Evolutionary conservation across 2,888 invertebrate genomes (phyloP).

Genomic region (Margaritifera margaritifera): DNA sequence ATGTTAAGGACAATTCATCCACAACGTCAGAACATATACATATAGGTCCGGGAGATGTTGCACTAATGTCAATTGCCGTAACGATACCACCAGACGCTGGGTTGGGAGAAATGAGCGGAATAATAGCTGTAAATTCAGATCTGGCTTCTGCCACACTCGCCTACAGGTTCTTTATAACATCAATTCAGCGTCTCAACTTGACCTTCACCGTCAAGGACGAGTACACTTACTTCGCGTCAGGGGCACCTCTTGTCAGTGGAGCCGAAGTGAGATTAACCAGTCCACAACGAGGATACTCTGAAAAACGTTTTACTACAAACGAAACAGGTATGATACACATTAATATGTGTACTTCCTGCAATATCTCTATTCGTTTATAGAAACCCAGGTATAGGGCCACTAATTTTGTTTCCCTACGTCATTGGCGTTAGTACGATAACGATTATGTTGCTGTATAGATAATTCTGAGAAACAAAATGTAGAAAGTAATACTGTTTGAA

Average conservation of each 20-base stretch:
- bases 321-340: slow-evolving; percentile 19
- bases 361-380: too few relatives aligned
- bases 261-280: slow-evolving; percentile 40
- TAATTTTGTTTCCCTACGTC: too few relatives aligned
- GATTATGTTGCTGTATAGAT: too few relatives aligned
- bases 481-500: too few relatives aligned
- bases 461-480: too few relatives aligned
- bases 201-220: slow-evolving; percentile 51
- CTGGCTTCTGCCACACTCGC: slow-evolving; percentile 13
- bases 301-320: slow-evolving; percentile 20
- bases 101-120: slow-evolving; percentile 35
- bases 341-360: too few relatives aligned
- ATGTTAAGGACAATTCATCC: neutral
- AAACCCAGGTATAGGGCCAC: too few relatives aligned
- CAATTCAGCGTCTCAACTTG: slow-evolving; percentile 29
- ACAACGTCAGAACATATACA: slow-evolving; percentile 5
- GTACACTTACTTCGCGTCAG: slow-evolving; percentile 53
- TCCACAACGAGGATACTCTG: slow-evolving; percentile 22
- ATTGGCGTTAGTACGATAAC: too few relatives aligned
- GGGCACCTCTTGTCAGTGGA: slow-evolving; percentile 38
- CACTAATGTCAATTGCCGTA: slow-evolving; percentile 29
- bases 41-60: slow-evolving; percentile 23
- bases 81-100: slow-evolving; percentile 16
- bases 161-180: slow-evolving; percentile 38
- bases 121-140: slow-evolving; percentile 29